Evolutionary conservation across 2,797 vertebrate species (phyloP).

Genomic region (Aldrovandia affinis): DNA sequence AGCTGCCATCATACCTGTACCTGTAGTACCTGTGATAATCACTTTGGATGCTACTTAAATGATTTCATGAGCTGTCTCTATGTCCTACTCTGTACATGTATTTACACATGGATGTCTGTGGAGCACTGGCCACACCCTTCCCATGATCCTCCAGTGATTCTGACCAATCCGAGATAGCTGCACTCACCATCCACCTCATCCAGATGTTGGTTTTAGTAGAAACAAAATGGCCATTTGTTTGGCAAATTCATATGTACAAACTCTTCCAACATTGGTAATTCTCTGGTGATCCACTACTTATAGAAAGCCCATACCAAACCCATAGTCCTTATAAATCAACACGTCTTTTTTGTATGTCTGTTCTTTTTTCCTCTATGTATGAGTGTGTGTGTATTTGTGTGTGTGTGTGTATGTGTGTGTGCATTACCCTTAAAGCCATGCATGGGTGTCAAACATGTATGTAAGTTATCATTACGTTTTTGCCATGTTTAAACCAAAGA

Average conservation of each 20-base stretch:
- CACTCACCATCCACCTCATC: constrained; percentile 65
- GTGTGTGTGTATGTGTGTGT: constrained; percentile 65
- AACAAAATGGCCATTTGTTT: constrained; percentile 68
- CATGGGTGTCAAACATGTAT: constrained; percentile 70
- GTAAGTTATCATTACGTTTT: constrained; percentile 65
- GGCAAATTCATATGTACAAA: constrained; percentile 78
- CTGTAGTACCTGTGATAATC: constrained; percentile 18
- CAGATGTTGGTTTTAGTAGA: constrained; percentile 68
- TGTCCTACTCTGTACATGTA: constrained; percentile 73
- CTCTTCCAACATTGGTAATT: constrained; percentile 45
- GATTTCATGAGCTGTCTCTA: constrained; percentile 61
- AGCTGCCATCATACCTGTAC: not conserved
- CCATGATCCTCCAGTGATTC: constrained; percentile 41
- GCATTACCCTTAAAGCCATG: constrained; percentile 77
- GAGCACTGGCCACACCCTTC: constrained; percentile 34
- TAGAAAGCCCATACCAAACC: constrained; percentile 25
- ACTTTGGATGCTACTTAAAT: constrained; percentile 52
- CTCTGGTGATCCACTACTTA: constrained; percentile 21
- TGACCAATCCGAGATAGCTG: constrained; percentile 61
- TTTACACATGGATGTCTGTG: constrained; percentile 69
- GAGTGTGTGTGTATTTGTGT: constrained; percentile 51
- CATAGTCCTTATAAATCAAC: constrained; percentile 16
- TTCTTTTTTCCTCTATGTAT: constrained; percentile 59
- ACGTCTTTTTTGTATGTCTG: constrained; percentile 14
- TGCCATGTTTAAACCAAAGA: constrained; percentile 61